Evolutionary conservation across 2,797 vertebrate genomes (phyloP).

Genomic region (Vireo griseus): DNA sequence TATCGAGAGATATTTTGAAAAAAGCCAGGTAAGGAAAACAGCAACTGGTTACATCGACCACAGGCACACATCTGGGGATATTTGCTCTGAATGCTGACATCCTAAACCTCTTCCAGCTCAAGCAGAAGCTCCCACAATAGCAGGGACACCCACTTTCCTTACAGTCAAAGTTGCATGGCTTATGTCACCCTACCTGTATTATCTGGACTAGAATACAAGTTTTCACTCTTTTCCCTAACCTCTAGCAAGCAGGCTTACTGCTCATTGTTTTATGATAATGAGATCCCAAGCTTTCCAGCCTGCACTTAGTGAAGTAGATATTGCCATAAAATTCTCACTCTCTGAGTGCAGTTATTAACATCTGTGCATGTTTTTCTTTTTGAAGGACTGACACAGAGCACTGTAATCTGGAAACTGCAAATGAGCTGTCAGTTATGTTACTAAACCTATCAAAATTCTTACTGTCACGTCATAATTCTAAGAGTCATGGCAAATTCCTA

Average conservation of each 20-base stretch:
- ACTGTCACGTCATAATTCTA: neutral
- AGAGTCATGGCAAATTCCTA: neutral
- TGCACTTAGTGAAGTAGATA: neutral
- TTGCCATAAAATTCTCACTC: neutral
- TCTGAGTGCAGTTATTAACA: neutral
- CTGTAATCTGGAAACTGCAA: neutral
- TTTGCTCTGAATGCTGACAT: neutral
- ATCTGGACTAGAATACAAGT: neutral
- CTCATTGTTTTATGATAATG: neutral
- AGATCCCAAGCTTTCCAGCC: neutral
- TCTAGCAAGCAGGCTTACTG: neutral
- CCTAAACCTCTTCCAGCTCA: neutral
- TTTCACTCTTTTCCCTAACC: neutral
- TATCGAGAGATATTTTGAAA: neutral
- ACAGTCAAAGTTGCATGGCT: neutral
- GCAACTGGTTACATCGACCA: rapidly evolving
- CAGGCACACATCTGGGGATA: neutral
- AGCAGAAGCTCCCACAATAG: neutral
- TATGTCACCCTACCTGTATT: neutral
- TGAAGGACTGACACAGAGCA: neutral
- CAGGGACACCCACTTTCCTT: neutral
- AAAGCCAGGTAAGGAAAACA: neutral
- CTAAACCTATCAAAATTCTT: neutral
- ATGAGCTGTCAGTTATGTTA: neutral
- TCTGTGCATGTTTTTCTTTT: neutral